These are phyloP conservation scores for Sinocyclocheilus rhinocerous DNA, from an alignment of 2,113 vertebrate species.

Conservation along the genomic window DNA sequence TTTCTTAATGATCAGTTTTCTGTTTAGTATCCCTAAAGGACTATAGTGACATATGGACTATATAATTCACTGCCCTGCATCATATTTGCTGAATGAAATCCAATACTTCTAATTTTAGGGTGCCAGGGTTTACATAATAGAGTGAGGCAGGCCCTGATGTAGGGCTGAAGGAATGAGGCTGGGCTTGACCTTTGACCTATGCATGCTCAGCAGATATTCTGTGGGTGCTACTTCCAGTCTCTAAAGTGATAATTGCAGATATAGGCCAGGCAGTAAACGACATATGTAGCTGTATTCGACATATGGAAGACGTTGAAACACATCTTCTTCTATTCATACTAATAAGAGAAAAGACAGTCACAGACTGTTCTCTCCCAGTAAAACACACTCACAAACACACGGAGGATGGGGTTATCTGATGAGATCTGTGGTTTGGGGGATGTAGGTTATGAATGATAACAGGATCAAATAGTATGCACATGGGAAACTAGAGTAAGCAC, in stretches of 20 bases:
- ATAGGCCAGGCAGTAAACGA: slow-evolving; percentile 20
- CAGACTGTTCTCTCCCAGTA: slow-evolving; percentile 14
- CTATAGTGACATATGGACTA: too few species aligned
- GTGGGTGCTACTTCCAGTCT: slow-evolving; percentile 57
- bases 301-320: slow-evolving; percentile 50
- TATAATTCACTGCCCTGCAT: too few species aligned
- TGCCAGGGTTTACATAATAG: too few species aligned
- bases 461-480: slow-evolving; percentile 54
- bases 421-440: not conserved
- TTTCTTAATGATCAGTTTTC: not conserved
- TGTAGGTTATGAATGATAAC: slow-evolving; percentile 52
- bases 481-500: slow-evolving; percentile 42
- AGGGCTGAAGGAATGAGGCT: slow-evolving; percentile 49
- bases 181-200: slow-evolving; percentile 56
- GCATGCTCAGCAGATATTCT: slow-evolving; percentile 26
- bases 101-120: too few species aligned
- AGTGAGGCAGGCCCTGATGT: not conserved
- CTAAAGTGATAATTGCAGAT: slow-evolving; percentile 13
- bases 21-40: too few species aligned
- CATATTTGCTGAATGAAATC: too few species aligned
- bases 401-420: slow-evolving; percentile 1
- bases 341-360: slow-evolving; percentile 38
- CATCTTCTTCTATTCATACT: slow-evolving; percentile 12
- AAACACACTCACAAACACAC: slow-evolving; percentile 19
- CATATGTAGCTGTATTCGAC: slow-evolving; percentile 6